Evolutionary conservation across 2,888 invertebrate species (phyloP), one percentile per base, ranked within the genome.

Genomic region (Caenorhabditis panamensis): DNA sequence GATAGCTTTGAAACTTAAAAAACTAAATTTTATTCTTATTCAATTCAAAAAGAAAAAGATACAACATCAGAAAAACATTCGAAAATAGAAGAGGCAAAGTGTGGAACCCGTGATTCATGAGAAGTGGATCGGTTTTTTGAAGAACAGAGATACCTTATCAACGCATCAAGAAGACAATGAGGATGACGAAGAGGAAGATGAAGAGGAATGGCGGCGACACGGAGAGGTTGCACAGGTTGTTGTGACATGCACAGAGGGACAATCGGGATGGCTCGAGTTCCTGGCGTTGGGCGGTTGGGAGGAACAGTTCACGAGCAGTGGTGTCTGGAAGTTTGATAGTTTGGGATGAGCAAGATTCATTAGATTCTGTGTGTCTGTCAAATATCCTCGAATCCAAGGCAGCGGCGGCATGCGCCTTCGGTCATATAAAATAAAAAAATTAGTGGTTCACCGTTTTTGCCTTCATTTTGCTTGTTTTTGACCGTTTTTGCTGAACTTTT

Each of bases 181-280:
- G 66, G 26, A 78, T 63, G 16, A 78, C 64, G 28, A 71, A 59
- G 28, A 71, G 69, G 13, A 81, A 58, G 54, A 77, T 68, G 72
- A 77, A 28, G 13, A 56, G 22, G 20, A 9, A 54, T 24, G 81
- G 76, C 81, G 81, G 81, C 81, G 81, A 81, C 81, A 77, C 72
- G 71, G 81, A 79, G 16, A 68, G 58, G 68, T 88, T 88, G 82
- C 88, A 88, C 28, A 84, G 73, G 54, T 82, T 80, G 20, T 69
- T 75, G 62, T 84, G 83, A 67, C 88, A 88, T 18, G 81, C 85
- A 66, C 88, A 88, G 53, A 88, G 58, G 16, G 81, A 73, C 47
- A 85, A 76, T 58, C 81, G 81, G 3, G 82, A 81, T 26, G 85
- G 80, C 47, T 86, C 86, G 53, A 84, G 76, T 61, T 84, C 84